phyloP scores from a whole-genome alignment of 2,113 vertebrate species.

The Ancistrus triradiatus region DNA sequence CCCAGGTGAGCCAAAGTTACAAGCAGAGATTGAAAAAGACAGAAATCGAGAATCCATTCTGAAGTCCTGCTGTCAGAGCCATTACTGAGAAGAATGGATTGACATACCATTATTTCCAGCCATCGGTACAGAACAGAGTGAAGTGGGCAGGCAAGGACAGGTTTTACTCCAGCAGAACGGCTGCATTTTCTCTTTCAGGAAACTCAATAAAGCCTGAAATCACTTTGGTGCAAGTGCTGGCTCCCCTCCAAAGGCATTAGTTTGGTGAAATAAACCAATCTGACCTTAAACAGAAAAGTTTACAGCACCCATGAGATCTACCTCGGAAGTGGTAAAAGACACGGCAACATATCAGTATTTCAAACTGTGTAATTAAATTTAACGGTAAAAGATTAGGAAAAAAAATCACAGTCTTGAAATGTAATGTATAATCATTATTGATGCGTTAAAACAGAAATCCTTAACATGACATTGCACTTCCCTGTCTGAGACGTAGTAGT shows the following conservation, averaged over 20 bases:
- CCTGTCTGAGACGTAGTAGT: neutral
- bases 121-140: slow-evolving; percentile 18
- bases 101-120: slow-evolving; percentile 32
- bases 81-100: too few relatives aligned
- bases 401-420: neutral
- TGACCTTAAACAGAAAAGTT: neutral
- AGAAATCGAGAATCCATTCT: too few relatives aligned
- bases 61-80: too few relatives aligned
- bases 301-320: too few relatives aligned
- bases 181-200: slow-evolving; percentile 16
- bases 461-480: neutral
- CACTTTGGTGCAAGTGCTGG: slow-evolving; percentile 7
- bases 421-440: neutral
- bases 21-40: too few relatives aligned
- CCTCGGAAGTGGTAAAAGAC: too few relatives aligned
- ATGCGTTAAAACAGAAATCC: neutral
- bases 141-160: neutral
- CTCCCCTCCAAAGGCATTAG: neutral
- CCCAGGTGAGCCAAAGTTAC: too few relatives aligned
- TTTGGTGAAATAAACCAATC: slow-evolving; percentile 9
- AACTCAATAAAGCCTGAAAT: slow-evolving; percentile 39
- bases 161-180: slow-evolving; percentile 24
- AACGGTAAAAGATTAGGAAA: neutral
- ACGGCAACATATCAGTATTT: too few relatives aligned
- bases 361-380: too few relatives aligned